Evolutionary conservation across 2,888 invertebrate species (phyloP), one percentile per base, ranked within the genome.

Genomic region (Ariolimax columbianus): DNA sequence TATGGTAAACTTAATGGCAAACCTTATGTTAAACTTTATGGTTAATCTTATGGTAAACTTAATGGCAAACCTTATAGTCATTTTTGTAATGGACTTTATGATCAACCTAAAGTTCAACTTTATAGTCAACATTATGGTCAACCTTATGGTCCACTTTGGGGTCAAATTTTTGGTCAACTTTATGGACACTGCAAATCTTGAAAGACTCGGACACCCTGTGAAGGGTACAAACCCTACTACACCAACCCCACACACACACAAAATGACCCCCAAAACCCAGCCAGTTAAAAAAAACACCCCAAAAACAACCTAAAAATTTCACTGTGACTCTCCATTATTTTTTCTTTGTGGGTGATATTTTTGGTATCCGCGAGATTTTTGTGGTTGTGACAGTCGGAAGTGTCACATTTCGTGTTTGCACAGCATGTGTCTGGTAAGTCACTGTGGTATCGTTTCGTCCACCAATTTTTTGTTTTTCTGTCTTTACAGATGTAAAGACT

Each of bases 351-450:
- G 91, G 91, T 75, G 91, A 89, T 87, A 89, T 86, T 88, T 91
- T 92, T 17, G 92, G 92, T 86, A 92, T 92, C 87, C 91, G 91
- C n/a, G 92, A 92, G 81, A 89, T 88, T 87, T 89, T 89, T 55
- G 90, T 90, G 36, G 90, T 88, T 36, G 91, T 87, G 36, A 87
- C 88, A 47, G 91, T 90, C 0, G 91, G 91, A 0, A 86, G 30
- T 14, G 88, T 88, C 26, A 91, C 89, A 43, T 90, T 91, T 59
- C 91, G 87, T 38, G 91, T 91, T 88, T 91, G 91, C 33, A 91
- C 89, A 66, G 91, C 90, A 75, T 93, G 92, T 19, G 93, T 93
- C 84, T 92, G 93, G 87, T 93, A 93, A 17, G 93, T 93, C 84
- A 92, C 89, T 68, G 93, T 93, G 7, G 92, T 93, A 86, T 91